Evolutionary conservation across 1,140 invertebrate genomes (phyloP).

Genomic region (Gonioctena quinquepunctata): DNA sequence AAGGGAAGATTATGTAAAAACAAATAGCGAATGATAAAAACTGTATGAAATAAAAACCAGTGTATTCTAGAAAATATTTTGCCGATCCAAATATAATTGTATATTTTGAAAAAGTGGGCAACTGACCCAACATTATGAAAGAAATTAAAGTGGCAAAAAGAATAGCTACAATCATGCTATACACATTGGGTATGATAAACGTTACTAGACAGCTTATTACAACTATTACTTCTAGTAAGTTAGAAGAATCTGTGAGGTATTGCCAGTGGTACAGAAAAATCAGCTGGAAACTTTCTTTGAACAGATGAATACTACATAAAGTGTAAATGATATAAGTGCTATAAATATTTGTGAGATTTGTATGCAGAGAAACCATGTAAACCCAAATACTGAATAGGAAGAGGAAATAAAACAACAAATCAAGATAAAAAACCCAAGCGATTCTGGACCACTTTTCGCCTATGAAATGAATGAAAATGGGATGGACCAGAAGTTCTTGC

Average conservation of each 20-base stretch:
- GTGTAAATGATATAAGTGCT: constrained; percentile 4
- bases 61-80: constrained; percentile 36
- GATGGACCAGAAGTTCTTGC: constrained; percentile 28
- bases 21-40: constrained; percentile 37
- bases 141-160: constrained; percentile 27
- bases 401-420: constrained; percentile 24
- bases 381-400: constrained; percentile 26
- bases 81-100: constrained; percentile 36
- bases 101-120: constrained; percentile 36
- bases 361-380: constrained; percentile 26
- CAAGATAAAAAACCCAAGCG: constrained; percentile 25
- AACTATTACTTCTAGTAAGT: constrained; percentile 26
- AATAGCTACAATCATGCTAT: constrained; percentile 22
- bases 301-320: constrained; percentile 2
- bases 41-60: constrained; percentile 37
- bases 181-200: constrained; percentile 17
- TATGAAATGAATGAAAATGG: constrained; percentile 30
- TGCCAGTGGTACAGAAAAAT: constrained; percentile 11
- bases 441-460: constrained; percentile 25
- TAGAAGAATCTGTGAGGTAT: constrained; percentile 27
- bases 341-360: background rate
- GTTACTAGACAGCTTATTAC: constrained; percentile 18
- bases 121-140: constrained; percentile 29
- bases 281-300: constrained; percentile 32
- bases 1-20: constrained; percentile 36